A percentile compares a stretch with the other conserved stretches of the same genome.
Evolutionary conservation across 2,797 vertebrate genomes (phyloP).

Genomic region (Microctenopoma lineatum): DNA sequence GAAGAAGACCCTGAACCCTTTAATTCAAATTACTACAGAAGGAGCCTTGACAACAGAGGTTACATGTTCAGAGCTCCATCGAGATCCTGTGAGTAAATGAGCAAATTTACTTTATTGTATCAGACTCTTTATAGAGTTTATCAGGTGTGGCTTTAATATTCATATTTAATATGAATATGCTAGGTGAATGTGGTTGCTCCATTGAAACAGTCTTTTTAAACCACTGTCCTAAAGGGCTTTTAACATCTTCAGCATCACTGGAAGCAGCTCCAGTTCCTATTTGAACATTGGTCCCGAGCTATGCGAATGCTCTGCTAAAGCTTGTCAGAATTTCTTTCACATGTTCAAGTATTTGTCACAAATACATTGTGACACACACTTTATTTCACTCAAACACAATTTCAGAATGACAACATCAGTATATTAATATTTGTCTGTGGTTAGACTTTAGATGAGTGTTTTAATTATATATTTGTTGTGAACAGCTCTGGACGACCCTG

Average conservation of each 20-base stretch:
- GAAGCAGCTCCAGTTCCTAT: no score
- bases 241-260: no score
- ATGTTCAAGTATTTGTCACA: background rate
- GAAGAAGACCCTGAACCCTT: constrained; percentile 95
- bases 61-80: constrained; percentile 93
- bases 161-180: no score
- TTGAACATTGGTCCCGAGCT: no score
- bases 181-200: no score
- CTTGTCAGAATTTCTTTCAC: no score
- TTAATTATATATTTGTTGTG: background rate
- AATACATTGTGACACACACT: background rate
- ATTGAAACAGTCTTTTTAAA: no score
- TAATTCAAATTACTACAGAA: constrained; percentile 94
- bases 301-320: no score
- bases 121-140: no score
- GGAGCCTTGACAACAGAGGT: constrained; percentile 96
- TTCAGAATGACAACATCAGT: background rate
- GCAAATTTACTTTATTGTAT: background rate
- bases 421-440: background rate
- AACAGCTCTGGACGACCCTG: constrained; percentile 84
- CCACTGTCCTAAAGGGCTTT: no score
- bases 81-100: constrained; percentile 85
- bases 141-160: no score
- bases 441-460: background rate
- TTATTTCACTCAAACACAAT: background rate